A percentile compares a stretch with the other conserved stretches of the same genome.
phyloP scores from a whole-genome alignment of 37 sponge, comb jelly and placozoan species.

The Trichoplax adhaerens region DNA sequence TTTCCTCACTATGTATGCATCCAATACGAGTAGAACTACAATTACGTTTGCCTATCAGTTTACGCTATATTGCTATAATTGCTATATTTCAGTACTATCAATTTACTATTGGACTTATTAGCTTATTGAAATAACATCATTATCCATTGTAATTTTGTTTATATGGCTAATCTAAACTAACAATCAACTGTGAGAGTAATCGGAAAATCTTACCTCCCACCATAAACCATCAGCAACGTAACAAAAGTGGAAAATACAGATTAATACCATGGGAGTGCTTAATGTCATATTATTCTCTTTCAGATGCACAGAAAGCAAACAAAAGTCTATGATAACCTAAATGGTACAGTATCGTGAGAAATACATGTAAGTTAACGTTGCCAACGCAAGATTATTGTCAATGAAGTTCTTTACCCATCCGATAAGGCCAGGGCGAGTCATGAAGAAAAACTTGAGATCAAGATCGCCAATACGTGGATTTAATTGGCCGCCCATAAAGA shows the following conservation, averaged over 20 bases:
- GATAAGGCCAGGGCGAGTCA: conserved; percentile 77
- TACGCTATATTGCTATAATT: too few relatives aligned
- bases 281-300: conserved; percentile 38
- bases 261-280: conserved; percentile 46
- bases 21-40: too few relatives aligned
- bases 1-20: too few relatives aligned
- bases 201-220: conserved; percentile 28
- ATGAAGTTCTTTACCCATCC: conserved; percentile 43
- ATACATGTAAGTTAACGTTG: background rate
- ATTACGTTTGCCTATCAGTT: too few relatives aligned
- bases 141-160: too few relatives aligned
- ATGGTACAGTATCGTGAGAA: background rate
- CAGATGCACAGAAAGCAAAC: conserved; percentile 57
- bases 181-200: too few relatives aligned
- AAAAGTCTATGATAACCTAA: conserved; percentile 50
- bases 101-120: too few relatives aligned
- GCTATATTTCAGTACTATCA: too few relatives aligned
- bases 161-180: too few relatives aligned
- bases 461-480: conserved; percentile 51
- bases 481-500: conserved; percentile 82
- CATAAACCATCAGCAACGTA: conserved; percentile 62
- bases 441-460: conserved; percentile 80
- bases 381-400: background rate
- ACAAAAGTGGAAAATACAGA: conserved; percentile 54
- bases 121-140: too few relatives aligned